phyloP scores from a whole-genome alignment of 37 sponge, comb jelly and placozoan genomes.

The Dysidea cf. avara region DNA sequence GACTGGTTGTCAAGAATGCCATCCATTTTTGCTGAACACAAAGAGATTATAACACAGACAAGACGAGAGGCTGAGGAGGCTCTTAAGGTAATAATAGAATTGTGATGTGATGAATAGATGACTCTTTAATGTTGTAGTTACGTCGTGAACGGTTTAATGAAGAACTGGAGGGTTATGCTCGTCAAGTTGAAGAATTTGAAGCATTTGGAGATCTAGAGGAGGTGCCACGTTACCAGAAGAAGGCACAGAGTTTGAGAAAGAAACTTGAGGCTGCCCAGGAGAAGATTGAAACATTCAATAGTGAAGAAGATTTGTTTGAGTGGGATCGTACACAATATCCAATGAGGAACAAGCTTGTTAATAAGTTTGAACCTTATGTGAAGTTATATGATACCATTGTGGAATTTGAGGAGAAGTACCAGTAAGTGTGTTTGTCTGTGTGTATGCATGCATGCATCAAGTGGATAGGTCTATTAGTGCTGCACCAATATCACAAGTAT shows the following conservation, averaged over 20 bases:
- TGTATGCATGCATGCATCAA: not conserved
- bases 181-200: slow-evolving; percentile 90
- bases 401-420: slow-evolving; percentile 86
- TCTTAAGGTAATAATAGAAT: slow-evolving; percentile 58
- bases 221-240: slow-evolving; percentile 83
- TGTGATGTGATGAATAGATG: no score
- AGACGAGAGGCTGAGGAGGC: slow-evolving; percentile 84
- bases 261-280: slow-evolving; percentile 91
- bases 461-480: no score
- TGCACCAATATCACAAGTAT: no score
- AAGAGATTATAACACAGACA: slow-evolving; percentile 67
- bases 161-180: slow-evolving; percentile 89
- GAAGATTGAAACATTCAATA: slow-evolving; percentile 93
- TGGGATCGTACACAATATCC: slow-evolving; percentile 97
- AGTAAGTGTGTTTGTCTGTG: slow-evolving; percentile 46
- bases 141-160: slow-evolving; percentile 82
- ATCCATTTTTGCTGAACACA: slow-evolving; percentile 85
- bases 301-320: slow-evolving; percentile 98
- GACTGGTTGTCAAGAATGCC: slow-evolving; percentile 87
- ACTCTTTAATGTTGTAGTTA: slow-evolving; percentile 53
- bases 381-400: slow-evolving; percentile 88
- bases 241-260: slow-evolving; percentile 69
- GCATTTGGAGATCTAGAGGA: slow-evolving; percentile 88
- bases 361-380: slow-evolving; percentile 81
- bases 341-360: slow-evolving; percentile 70